phyloP scores from a whole-genome alignment of 2,113 vertebrate species.

The Orycteropus afer region DNA sequence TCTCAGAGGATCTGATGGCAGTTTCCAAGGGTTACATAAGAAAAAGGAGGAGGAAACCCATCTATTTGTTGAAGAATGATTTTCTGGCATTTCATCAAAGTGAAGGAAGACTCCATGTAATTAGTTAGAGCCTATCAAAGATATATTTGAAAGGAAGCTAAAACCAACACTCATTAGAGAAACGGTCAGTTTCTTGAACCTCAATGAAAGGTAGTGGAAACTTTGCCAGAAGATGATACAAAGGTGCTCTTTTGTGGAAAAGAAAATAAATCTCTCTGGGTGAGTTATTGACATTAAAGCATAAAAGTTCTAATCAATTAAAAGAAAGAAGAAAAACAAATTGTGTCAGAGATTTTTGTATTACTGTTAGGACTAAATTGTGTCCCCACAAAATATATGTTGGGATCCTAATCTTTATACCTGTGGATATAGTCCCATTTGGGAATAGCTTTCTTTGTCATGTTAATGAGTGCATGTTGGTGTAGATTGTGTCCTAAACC shows the following conservation, averaged over 20 bases:
- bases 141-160: neutral
- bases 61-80: neutral
- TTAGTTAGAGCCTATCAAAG: neutral
- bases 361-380: neutral
- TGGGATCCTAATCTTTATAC: neutral
- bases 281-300: neutral
- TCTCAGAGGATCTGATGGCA: neutral
- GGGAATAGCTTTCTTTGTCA: neutral
- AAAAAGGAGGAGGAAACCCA: neutral
- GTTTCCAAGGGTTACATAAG: neutral
- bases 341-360: neutral
- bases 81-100: conserved; percentile 33
- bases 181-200: neutral
- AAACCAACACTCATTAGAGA: conserved; percentile 9
- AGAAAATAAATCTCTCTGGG: neutral
- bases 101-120: conserved; percentile 5
- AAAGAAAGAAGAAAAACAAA: neutral
- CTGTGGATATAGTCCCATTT: neutral
- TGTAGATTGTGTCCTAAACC: too few species aligned
- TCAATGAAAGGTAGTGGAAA: neutral
- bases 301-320: neutral
- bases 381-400: neutral
- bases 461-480: neutral
- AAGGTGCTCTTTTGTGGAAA: neutral
- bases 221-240: neutral